Base-by-base conservation (phyloP, 2,113 vertebrate genomes). In the Aplodontia rufa region DNA sequence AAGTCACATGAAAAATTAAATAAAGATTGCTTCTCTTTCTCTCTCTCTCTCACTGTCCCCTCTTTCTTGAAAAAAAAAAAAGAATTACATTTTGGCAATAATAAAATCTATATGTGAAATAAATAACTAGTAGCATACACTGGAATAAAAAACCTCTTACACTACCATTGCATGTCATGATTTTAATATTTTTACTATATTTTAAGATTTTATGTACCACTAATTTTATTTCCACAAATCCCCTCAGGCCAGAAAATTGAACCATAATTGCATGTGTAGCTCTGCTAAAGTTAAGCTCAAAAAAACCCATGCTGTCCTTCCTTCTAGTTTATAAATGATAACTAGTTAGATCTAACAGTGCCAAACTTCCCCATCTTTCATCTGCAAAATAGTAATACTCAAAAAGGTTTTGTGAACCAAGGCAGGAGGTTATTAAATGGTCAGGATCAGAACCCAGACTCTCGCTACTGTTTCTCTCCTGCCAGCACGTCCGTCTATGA, bases 221-320 rank as follows among this genome's bases (percentile, higher is more conserved):
- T 74, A 45, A 62, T 49, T 91, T 69, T 82, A 68, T 87, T 51
- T 84, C 47, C 28, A 69, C 19, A 74, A 32, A 89, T 72, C 32
- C 40, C 37, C 32, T 13, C 1, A 78, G 9, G 40, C 83, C 40
- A 88, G 42, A 76, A 66, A 83, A 35, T 69, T 91, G 16, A 80
- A 53, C 86, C 79, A 3, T 93, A 93, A 80, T 89, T 96, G 16
- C 24, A 78, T 91, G 75, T 96, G 53, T 90, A 91, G n/a, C 87
- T 86, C 47, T 93, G 22, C 42, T 83, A 90, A 74, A 92, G 92
- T 51, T 96, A 13, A 76, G 8, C 74, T 95, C 28, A 96, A 60
- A 86, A 49, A 82, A 94, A 37, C 4, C 16, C 3, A 11, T 80
- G 12, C 0, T 68, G 9, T 40, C 58, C 72, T 92, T 85, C 20